A percentile compares a stretch with the other conserved stretches of the same genome.
Evolutionary conservation across 2,797 vertebrate genomes (phyloP).

Genomic region (Gallirallus australis): DNA sequence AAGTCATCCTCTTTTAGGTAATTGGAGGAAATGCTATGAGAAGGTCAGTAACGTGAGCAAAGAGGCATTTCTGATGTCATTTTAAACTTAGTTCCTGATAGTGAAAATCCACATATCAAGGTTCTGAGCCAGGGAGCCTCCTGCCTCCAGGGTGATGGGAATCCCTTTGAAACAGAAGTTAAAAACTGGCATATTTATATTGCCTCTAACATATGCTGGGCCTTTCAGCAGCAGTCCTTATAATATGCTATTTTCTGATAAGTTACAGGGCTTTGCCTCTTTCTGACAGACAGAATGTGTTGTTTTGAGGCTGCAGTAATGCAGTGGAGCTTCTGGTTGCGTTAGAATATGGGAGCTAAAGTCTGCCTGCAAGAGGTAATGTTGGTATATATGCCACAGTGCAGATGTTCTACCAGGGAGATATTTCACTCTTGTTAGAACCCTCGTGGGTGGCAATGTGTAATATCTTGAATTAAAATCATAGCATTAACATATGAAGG

Average conservation of each 20-base stretch:
- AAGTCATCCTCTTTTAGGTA: background rate
- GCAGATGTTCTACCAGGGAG: background rate
- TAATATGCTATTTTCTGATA: background rate
- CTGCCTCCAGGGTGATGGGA: background rate
- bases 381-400: background rate
- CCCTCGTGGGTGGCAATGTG: background rate
- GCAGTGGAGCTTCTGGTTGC: background rate
- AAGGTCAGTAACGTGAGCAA: background rate
- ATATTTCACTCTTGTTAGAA: background rate
- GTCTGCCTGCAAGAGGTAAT: background rate
- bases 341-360: background rate
- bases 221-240: background rate
- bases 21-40: background rate
- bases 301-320: background rate
- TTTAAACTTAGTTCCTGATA: background rate
- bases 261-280: background rate
- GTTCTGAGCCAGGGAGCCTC: background rate
- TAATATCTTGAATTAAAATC: background rate
- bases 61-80: background rate
- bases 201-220: background rate
- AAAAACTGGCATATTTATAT: background rate
- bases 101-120: rapidly evolving
- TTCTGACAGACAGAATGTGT: background rate
- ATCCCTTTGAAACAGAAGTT: background rate
- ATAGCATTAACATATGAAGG: background rate